Base-by-base conservation (phyloP, 2,113 vertebrate genomes). In the Prochilodus magdalenae region DNA sequence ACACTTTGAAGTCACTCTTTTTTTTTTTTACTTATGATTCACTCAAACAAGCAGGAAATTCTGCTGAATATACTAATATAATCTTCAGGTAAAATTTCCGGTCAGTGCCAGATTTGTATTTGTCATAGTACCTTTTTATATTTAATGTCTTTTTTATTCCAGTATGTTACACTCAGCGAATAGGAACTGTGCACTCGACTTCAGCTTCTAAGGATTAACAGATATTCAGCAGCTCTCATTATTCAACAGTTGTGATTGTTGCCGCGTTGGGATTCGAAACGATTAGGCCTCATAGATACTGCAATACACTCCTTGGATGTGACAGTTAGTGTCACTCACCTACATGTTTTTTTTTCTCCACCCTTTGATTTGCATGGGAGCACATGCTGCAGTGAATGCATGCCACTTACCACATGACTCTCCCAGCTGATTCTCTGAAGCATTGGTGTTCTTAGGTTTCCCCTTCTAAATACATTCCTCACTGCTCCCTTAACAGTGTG, bases 271-370 rank as follows among this genome's bases (percentile, higher is more conserved):
- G 18, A 29, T 10, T 62, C 15, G 5, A 72, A 24, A 29, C 10
- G 2, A 72, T 30, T n/a, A 59, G 44, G 22, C 33, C 15, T 51
- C 18, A 78, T 55, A 83, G 77, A 92, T 92, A 81, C 89, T 92
- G 93, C 93, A 91, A 90, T 90, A 87, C 89, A 49, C 57, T 85
- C 78, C 87, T 86, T 79, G 79, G 84, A 89, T 49, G 60, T 60
- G 75, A 63, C 72, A 51, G 67, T 80, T 76, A 83, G 75, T 73
- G 77, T 74, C 75, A 81, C 77, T 73, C 63, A 69, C 6, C 8
- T 74, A 81, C 60, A 59, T 76, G 20, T 30, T 87, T 85, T 78
- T n/a, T n/a, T 70, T 79, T 70, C 74, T 72, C 67, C 74, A 73
- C 82, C 18, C 6, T n/a, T 76, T 75, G 14, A 36, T 78, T 74